Percentiles rank a stretch among this genome's conserved stretches.
phyloP scores from a whole-genome alignment of 2,797 vertebrate species.

The Chromobotia macracanthus region DNA sequence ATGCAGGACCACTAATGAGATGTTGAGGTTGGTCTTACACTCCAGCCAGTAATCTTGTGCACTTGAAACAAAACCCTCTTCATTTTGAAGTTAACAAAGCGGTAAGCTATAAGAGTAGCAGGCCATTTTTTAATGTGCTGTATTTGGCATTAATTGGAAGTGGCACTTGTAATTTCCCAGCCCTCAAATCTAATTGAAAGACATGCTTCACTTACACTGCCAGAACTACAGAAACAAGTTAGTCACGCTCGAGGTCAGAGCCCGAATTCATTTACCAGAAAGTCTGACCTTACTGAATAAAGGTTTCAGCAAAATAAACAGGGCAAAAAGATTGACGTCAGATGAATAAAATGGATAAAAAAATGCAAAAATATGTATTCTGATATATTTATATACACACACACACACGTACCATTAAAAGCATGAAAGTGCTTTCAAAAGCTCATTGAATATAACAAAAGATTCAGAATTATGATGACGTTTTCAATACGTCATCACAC shows the following conservation, averaged over 20 bases:
- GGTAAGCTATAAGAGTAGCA: constrained; percentile 42
- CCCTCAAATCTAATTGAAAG: constrained; percentile 51
- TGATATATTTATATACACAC: no score
- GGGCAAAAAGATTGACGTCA: background rate
- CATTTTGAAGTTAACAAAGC: constrained; percentile 48
- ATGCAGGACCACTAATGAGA: background rate
- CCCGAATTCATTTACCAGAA: background rate
- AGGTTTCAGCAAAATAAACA: background rate
- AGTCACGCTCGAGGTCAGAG: constrained; percentile 26
- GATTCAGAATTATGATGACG: background rate
- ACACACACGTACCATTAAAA: no score
- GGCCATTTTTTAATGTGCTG: constrained; percentile 47
- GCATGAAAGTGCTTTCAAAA: background rate
- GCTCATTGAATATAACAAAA: background rate
- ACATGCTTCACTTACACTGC: constrained; percentile 51
- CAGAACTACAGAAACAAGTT: constrained; percentile 32
- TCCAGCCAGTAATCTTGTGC: background rate
- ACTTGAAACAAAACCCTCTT: constrained; percentile 48
- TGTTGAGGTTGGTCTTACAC: background rate
- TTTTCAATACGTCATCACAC: background rate
- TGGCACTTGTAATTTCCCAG: constrained; percentile 55
- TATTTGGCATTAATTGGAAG: constrained; percentile 53
- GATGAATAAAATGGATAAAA: no score
- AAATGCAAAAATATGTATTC: no score
- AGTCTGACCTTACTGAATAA: background rate